These are phyloP conservation scores for Mycalesis mineus DNA, from an alignment of 2,888 invertebrate genomes.

Conservation along the genomic window DNA sequence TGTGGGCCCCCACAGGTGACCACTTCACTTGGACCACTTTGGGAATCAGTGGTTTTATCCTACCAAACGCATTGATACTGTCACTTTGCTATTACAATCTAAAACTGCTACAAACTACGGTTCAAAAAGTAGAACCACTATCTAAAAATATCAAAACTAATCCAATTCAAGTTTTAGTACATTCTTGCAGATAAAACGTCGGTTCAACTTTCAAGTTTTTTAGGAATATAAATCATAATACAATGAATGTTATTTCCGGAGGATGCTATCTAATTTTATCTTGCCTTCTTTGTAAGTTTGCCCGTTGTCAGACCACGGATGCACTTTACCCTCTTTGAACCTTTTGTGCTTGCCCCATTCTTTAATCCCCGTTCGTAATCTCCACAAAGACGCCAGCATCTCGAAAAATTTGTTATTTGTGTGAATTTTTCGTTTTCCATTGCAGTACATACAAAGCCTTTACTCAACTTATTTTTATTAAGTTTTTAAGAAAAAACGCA, in stretches of 20 bases:
- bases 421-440: slow-evolving; percentile 7
- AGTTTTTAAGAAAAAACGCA: neutral
- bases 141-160: no score
- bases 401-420: slow-evolving; percentile 10
- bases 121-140: no score
- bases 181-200: neutral
- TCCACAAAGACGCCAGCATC: slow-evolving; percentile 12
- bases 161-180: no score
- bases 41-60: no score
- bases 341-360: slow-evolving; percentile 18
- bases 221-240: neutral
- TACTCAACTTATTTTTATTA: neutral
- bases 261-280: slow-evolving; percentile 7
- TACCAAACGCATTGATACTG: no score
- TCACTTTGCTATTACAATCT: no score
- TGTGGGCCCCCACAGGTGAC: no score
- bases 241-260: slow-evolving; percentile 3
- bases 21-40: no score
- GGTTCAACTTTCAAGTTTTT: neutral
- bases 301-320: slow-evolving; percentile 10
- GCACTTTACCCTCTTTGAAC: slow-evolving; percentile 18
- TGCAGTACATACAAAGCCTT: slow-evolving; percentile 2
- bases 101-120: no score
- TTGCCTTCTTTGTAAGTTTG: slow-evolving; percentile 11
- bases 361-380: slow-evolving; percentile 13